Evolutionary conservation across 2,888 invertebrate species (phyloP), one percentile per base, ranked within the genome.

Genomic region (Caenorhabditis sp.): DNA sequence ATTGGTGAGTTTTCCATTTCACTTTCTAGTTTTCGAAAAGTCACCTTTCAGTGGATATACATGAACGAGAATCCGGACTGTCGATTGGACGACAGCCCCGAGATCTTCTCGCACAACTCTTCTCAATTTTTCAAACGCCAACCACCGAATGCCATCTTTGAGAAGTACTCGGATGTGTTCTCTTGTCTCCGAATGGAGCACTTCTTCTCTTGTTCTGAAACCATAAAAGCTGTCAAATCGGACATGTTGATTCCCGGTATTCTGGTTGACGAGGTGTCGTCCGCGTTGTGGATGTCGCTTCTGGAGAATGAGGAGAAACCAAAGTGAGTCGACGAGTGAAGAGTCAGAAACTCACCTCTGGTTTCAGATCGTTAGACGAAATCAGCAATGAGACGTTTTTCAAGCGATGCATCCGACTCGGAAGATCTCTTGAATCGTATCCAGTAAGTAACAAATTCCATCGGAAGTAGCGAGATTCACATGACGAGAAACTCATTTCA

Each of bases 371-470:
- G 11, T 56, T 76, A 0, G 60, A 60, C 13, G 40, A 40, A 20
- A 81, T 89, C 5, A 35, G 64, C 13, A 85, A 88, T 18, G 85
- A 88, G 8, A 70, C 62, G 4, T 89, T 89, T 64, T 80, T 84
- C 79, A 24, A 70, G 13, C 62, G 61, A 28, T 85, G 86, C 62
- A 56, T 85, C 2, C 80, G 89, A n/a, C 55, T 85, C 3, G 89
- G 89, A 20, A 67, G 88, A 58, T 50, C 62, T 22, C 55, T 85
- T 11, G 86, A 87, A 15, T 50, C 71, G 6, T 76, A 71, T 40
- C 86, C 86, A 35, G 85, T 85, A 50, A 22, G 78, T 74, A n/a
- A n/a, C n/a, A n/a, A n/a, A n/a, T n/a, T n/a, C n/a, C n/a, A n/a
- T n/a, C n/a, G n/a, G n/a, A n/a, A n/a, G n/a, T n/a, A n/a, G n/a